Evolutionary conservation across 2,113 vertebrate species (phyloP), one percentile per base, ranked within the genome.

Genomic region (Mastomys natalensis): DNA sequence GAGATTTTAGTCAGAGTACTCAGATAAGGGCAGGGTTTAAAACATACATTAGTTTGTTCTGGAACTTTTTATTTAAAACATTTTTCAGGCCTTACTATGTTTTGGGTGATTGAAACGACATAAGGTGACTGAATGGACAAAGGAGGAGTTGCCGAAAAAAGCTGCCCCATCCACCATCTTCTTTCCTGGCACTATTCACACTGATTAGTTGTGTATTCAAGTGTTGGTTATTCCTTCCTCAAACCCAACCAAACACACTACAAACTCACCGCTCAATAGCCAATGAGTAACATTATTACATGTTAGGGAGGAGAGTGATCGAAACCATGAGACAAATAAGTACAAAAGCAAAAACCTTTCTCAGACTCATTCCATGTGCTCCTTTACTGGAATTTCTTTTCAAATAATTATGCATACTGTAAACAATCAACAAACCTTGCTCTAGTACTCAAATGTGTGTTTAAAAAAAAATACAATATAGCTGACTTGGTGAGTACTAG

Each of bases 141-240:
- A 4, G 51, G 17, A 2, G 40, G 8, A 9, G 17, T 37, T 64
- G 16, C 3, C 48, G 4, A 16, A 34, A 34, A 26, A 9, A 0
- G 34, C 66, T 68, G 37, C 37, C 9, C 37, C 1, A 1, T 2
- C 9, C 16, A 29, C 4, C 24, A 0, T 64, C 24, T 51, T 53
- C 8, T n/a, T 74, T 60, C 40, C 11, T 0, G 16, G 51, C 15
- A 5, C 17, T 48, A 15, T 21, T 24, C 24, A 31, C 0, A 12
- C 4, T 8, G 34, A 51, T 29, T 31, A 7, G 62, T 19, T 72
- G 48, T n/a, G 4, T 72, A 40, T 6, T 5, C 34, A 55, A 31
- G 13, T 37, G 3, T 62, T 77, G n/a, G 19, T 17, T 22, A 62
- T 5, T 2, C 9, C 74, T 72, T 40, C 11, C 34, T 31, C 31